These are phyloP conservation scores for Trogon surrucura DNA, from an alignment of 2,113 vertebrate species.

Conservation along the genomic window DNA sequence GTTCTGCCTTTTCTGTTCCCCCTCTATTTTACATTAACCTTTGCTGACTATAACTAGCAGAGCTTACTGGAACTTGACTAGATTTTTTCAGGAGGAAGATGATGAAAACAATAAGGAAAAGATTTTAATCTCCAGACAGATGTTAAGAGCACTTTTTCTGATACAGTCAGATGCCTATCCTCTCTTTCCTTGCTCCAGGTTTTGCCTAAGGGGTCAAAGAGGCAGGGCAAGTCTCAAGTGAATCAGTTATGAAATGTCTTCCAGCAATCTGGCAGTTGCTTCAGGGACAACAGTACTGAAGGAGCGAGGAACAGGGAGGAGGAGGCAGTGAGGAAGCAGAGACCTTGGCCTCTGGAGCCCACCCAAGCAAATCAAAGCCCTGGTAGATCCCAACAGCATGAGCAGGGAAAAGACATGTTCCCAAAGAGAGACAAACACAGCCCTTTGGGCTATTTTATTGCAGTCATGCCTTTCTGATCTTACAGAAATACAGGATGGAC, in stretches of 20 bases:
- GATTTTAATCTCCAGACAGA: not conserved
- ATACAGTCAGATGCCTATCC: not conserved
- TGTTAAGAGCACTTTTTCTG: not conserved
- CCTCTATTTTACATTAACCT: not conserved
- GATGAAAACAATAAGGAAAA: not conserved
- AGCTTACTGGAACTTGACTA: not conserved
- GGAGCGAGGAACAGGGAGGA: not conserved
- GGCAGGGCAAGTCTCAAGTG: not conserved
- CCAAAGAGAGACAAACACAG: not conserved
- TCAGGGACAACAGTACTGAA: not conserved
- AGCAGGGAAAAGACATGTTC: not conserved
- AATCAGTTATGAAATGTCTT: not conserved
- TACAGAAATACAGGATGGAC: not conserved
- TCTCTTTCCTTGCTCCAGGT: not conserved
- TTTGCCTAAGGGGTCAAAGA: not conserved
- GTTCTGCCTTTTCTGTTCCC: not conserved
- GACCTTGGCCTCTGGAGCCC: not conserved
- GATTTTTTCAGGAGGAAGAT: not conserved
- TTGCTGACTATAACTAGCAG: not conserved
- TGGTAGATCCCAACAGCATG: not conserved
- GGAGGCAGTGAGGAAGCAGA: not conserved
- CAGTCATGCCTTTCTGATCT: not conserved
- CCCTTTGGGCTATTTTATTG: not conserved
- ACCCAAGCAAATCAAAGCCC: accelerated
- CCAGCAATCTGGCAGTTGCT: not conserved